A percentile compares a stretch with the other conserved stretches of the same genome.
Conservation (phyloP, 2,888 invertebrate genomes). For the Lithosia quadra region DNA sequence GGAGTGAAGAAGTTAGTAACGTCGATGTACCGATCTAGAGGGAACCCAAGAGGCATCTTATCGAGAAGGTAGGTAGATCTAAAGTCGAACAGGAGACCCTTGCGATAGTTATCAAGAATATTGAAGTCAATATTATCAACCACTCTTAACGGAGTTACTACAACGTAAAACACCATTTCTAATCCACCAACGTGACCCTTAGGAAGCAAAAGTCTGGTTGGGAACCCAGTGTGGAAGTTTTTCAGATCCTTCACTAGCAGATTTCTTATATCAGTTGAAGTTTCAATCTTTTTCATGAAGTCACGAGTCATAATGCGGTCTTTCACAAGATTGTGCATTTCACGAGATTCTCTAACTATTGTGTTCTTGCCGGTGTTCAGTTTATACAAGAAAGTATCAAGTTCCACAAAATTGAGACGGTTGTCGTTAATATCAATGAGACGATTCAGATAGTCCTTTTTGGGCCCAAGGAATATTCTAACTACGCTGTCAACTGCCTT, state of each 20-base stretch:
- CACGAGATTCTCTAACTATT: constrained; percentile 88
- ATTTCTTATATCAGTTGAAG: constrained; percentile 79
- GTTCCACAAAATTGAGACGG: constrained; percentile 88
- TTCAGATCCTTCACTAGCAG: constrained; percentile 70
- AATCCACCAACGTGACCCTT: constrained; percentile 90
- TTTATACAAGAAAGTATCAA: constrained; percentile 88
- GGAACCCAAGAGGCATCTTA: constrained; percentile 90
- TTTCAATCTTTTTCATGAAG: constrained; percentile 88
- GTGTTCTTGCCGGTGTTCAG: constrained; percentile 89
- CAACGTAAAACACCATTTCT: constrained; percentile 88
- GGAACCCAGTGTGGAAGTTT: constrained; percentile 89
- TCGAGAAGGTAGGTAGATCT: constrained; percentile 84
- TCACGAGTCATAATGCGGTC: constrained; percentile 89
- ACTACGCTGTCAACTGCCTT: constrained; percentile 87
- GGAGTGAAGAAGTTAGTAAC: constrained; percentile 88
- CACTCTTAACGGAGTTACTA: constrained; percentile 85
- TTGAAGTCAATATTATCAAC: constrained; percentile 74
- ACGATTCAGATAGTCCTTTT: constrained; percentile 87
- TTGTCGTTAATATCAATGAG: constrained; percentile 86
- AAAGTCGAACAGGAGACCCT: constrained; percentile 74
- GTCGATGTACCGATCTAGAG: constrained; percentile 90
- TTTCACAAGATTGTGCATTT: constrained; percentile 89
- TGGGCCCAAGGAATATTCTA: constrained; percentile 90
- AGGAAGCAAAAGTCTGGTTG: constrained; percentile 90
- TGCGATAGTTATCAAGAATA: constrained; percentile 77